phyloP scores from a whole-genome alignment of 2,113 vertebrate genomes.

The Laticauda laticaudata region DNA sequence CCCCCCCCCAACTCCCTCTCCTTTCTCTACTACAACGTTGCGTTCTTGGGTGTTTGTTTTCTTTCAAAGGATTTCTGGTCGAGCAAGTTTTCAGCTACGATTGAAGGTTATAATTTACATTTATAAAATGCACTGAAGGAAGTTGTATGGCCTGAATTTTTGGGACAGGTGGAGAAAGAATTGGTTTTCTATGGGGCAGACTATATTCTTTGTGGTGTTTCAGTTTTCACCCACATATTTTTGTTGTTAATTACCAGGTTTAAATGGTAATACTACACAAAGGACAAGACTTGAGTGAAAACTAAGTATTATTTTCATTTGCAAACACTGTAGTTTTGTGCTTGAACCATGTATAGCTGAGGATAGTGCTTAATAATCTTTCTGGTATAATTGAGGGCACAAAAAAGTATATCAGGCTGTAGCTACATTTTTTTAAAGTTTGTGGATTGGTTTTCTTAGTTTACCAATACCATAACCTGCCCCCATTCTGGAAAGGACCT shows the following conservation, averaged over 20 bases:
- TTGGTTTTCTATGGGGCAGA: not conserved
- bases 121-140: not conserved
- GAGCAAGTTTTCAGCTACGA: not conserved
- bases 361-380: not conserved
- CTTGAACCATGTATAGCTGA: not conserved
- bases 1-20: not conserved
- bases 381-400: not conserved
- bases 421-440: not conserved
- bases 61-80: conserved; percentile 31
- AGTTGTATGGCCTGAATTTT: conserved; percentile 10
- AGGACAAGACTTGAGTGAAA: not conserved
- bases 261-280: not conserved
- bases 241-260: not conserved
- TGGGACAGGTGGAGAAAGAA: conserved; percentile 48
- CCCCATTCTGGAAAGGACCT: conserved; percentile 12
- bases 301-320: conserved; percentile 27
- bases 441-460: conserved; percentile 8
- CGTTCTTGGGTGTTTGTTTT: conserved; percentile 34
- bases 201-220: not conserved
- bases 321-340: not conserved
- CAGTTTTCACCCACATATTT: not conserved
- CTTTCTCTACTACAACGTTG: conserved; percentile 37
- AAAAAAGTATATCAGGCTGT: not conserved
- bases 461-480: not conserved
- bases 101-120: conserved; percentile 21